Conservation (phyloP, 2,888 invertebrate species). For the Patella ulyssiponensis region DNA sequence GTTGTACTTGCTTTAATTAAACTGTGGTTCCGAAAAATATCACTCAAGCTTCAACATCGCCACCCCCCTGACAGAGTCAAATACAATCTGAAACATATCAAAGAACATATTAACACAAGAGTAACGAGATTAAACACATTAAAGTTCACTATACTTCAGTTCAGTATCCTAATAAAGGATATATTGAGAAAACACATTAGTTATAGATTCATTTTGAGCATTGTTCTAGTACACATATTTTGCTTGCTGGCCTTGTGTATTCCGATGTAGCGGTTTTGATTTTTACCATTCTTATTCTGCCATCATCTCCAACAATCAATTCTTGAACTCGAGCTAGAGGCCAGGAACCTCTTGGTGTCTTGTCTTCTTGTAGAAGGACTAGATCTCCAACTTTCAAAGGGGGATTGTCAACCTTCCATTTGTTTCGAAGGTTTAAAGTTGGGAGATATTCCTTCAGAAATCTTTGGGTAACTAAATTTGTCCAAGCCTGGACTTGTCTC, state of each 20-base stretch:
- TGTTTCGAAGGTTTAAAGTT: neutral
- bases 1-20: too few relatives aligned
- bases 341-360: neutral
- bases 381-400: neutral
- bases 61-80: too few relatives aligned
- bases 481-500: constrained; percentile 12
- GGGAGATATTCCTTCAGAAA: neutral
- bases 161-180: too few relatives aligned
- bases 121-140: too few relatives aligned
- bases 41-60: too few relatives aligned
- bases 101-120: too few relatives aligned
- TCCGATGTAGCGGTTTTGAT: neutral
- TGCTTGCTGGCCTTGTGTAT: neutral
- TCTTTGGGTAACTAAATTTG: neutral
- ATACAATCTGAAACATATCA: too few relatives aligned
- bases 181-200: too few relatives aligned
- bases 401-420: neutral
- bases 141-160: too few relatives aligned
- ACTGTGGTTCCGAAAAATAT: too few relatives aligned
- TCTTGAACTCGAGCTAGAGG: neutral
- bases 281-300: constrained; percentile 1
- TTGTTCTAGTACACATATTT: neutral
- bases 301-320: neutral
- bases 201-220: neutral
- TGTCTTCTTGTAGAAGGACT: neutral